A percentile compares a stretch with the other conserved stretches of the same genome.
These are phyloP conservation scores for Caenorhabditis angaria DNA, from an alignment of 2,888 invertebrate genomes.

Conservation along the genomic window DNA sequence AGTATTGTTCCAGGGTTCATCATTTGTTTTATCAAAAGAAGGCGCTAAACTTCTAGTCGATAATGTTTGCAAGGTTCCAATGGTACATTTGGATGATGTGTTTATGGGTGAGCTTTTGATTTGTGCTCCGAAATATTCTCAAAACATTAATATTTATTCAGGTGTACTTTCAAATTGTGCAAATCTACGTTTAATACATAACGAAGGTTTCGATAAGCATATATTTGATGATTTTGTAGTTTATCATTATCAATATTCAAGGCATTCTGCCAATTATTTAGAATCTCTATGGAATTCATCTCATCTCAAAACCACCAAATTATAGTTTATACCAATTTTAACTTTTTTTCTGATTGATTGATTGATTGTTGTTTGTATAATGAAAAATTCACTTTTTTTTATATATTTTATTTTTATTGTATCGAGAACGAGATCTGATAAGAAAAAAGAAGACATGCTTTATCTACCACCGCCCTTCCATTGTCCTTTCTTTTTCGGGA, in stretches of 20 bases:
- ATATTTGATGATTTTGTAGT: slow-evolving; percentile 64
- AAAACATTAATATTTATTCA: slow-evolving; percentile 13
- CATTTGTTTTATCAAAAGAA: slow-evolving; percentile 67
- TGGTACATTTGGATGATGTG: slow-evolving; percentile 70
- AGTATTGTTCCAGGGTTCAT: slow-evolving; percentile 62
- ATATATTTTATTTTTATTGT: background rate
- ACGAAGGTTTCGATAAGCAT: slow-evolving; percentile 68
- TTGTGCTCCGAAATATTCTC: slow-evolving; percentile 9
- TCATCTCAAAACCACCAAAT: background rate
- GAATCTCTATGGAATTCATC: slow-evolving; percentile 54
- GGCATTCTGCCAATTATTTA: slow-evolving; percentile 62
- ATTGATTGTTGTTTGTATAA: background rate
- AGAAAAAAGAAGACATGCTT: background rate
- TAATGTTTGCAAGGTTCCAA: slow-evolving; percentile 65
- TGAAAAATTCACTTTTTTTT: too few species aligned
- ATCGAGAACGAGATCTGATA: background rate
- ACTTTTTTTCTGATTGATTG: background rate
- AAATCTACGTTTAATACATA: slow-evolving; percentile 53
- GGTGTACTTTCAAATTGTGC: slow-evolving; percentile 63
- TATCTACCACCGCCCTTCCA: background rate
- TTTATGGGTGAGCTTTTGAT: slow-evolving; percentile 58
- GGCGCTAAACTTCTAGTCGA: slow-evolving; percentile 54
- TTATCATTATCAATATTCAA: slow-evolving; percentile 69
- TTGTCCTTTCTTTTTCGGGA: slow-evolving; percentile 14
- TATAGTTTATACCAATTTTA: background rate